Percentiles rank a stretch among this genome's conserved stretches.
phyloP scores from a whole-genome alignment of 2,797 vertebrate genomes.

The Nannoperca australis region DNA sequence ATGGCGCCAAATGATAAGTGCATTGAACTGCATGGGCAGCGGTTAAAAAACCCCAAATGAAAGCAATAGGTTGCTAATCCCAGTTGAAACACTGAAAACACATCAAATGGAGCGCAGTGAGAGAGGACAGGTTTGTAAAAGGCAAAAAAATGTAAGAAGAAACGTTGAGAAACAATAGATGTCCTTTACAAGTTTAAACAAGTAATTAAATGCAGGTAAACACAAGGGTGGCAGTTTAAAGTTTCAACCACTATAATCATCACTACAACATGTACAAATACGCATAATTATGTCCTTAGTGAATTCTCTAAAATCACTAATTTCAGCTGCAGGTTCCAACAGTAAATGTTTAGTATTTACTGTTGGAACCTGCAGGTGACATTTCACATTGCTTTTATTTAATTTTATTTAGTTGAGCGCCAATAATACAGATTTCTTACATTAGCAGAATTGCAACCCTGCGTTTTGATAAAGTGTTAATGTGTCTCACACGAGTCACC shows the following conservation, averaged over 20 bases:
- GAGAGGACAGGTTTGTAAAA: neutral
- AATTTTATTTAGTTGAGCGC: neutral
- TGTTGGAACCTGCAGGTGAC: neutral
- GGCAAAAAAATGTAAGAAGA: neutral
- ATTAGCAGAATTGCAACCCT: neutral
- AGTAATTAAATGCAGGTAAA: conserved; percentile 9
- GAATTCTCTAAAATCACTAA: neutral
- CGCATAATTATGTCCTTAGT: neutral
- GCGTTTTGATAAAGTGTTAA: neutral
- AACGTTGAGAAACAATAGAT: neutral
- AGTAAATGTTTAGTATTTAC: neutral
- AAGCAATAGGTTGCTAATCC: neutral
- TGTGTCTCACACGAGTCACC: too few relatives aligned
- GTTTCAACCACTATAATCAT: neutral
- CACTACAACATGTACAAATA: neutral
- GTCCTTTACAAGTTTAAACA: neutral
- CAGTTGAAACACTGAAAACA: neutral
- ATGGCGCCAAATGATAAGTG: neutral
- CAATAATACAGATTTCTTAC: neutral
- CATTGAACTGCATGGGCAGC: neutral
- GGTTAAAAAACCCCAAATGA: neutral
- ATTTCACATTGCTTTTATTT: neutral
- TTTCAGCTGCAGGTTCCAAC: too few relatives aligned
- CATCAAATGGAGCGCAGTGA: neutral
- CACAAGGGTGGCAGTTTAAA: neutral